phyloP scores from a whole-genome alignment of 1,140 invertebrate genomes.

The Tetramorium parvispinum region DNA sequence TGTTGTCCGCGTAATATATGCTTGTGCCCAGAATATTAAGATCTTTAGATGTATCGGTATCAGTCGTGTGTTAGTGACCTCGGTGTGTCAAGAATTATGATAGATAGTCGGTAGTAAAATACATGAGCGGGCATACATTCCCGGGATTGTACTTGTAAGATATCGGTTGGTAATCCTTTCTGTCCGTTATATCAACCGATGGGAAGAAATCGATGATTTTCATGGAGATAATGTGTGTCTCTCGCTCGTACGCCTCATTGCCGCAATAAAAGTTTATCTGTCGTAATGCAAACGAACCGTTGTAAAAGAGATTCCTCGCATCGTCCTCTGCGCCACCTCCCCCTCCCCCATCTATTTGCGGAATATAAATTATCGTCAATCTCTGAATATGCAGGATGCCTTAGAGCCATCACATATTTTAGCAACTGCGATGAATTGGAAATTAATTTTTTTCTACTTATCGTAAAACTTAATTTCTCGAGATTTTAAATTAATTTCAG shows the following conservation, averaged over 20 bases:
- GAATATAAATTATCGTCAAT: slow-evolving; percentile 13
- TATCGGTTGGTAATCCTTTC: slow-evolving; percentile 22
- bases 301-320: slow-evolving; percentile 9
- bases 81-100: slow-evolving; percentile 62
- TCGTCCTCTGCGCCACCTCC: neutral
- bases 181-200: neutral
- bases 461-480: neutral
- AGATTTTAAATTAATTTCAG: slow-evolving; percentile 3
- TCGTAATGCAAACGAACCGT: slow-evolving; percentile 37
- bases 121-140: slow-evolving; percentile 48
- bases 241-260: slow-evolving; percentile 26
- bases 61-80: slow-evolving; percentile 13
- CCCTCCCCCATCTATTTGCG: neutral
- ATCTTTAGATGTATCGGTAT: slow-evolving; percentile 1
- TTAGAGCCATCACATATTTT: slow-evolving; percentile 6
- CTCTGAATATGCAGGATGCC: neutral
- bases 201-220: slow-evolving; percentile 44
- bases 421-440: neutral
- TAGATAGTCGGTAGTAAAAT: slow-evolving; percentile 47
- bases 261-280: slow-evolving; percentile 39
- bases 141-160: slow-evolving; percentile 43
- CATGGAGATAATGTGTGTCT: slow-evolving; percentile 10
- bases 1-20: neutral
- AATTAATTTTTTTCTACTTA: neutral
- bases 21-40: neutral